phyloP scores from a whole-genome alignment of 2,888 invertebrate species.

The Dusona sp. region DNA sequence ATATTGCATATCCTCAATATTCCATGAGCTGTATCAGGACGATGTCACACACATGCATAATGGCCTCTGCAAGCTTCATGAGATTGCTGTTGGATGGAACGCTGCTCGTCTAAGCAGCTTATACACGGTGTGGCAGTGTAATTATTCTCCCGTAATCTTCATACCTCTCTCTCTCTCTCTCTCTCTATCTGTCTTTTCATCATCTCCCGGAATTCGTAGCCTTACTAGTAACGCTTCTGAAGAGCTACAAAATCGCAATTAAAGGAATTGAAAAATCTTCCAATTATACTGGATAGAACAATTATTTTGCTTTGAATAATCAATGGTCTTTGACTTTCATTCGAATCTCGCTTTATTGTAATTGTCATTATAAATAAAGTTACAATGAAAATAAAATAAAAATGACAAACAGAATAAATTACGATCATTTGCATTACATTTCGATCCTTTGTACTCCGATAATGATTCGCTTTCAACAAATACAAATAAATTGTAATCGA shows the following conservation, averaged over 20 bases:
- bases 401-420: too few species aligned
- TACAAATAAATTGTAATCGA: too few species aligned
- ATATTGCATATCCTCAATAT: constrained; percentile 21
- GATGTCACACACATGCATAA: constrained; percentile 26
- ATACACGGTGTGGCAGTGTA: constrained; percentile 19
- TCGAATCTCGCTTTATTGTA: too few species aligned
- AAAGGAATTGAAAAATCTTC: too few species aligned
- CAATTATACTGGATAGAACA: neutral
- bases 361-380: too few species aligned
- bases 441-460: too few species aligned
- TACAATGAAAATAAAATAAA: too few species aligned
- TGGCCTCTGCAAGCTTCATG: neutral
- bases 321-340: too few species aligned
- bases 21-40: constrained; percentile 46
- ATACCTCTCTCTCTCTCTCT: neutral
- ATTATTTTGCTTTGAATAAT: neutral
- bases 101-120: constrained; percentile 52
- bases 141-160: constrained; percentile 40
- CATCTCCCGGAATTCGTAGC: neutral
- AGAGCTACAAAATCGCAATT: neutral
- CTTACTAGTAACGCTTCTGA: neutral
- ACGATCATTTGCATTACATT: too few species aligned
- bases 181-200: neutral
- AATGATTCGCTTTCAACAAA: too few species aligned
- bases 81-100: constrained; percentile 3